A percentile compares a stretch with the other conserved stretches of the same genome.
Evolutionary conservation across 2,113 vertebrate species (phyloP).

Genomic region (Cryptoleucopteryx plumbea): DNA sequence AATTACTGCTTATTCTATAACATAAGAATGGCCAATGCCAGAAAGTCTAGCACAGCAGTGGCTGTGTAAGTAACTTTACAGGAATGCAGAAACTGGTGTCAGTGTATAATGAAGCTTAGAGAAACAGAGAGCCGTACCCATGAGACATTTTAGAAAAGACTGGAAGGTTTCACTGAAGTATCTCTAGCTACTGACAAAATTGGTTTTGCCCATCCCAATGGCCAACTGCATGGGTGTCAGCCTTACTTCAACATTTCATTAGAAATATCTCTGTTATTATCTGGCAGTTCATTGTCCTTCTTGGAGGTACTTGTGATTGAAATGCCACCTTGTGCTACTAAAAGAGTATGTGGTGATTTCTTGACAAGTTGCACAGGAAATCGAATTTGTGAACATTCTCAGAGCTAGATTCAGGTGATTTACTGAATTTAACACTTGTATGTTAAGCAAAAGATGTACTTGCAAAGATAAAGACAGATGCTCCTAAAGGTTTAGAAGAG

Average conservation of each 20-base stretch:
- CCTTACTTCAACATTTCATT: neutral
- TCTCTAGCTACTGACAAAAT: neutral
- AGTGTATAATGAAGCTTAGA: neutral
- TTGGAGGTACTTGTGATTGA: neutral
- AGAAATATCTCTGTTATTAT: neutral
- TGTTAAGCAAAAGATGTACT: neutral
- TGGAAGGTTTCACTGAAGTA: neutral
- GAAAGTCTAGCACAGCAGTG: neutral
- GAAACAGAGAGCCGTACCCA: neutral
- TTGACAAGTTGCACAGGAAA: neutral
- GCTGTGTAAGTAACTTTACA: neutral
- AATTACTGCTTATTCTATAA: neutral
- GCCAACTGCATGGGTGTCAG: neutral
- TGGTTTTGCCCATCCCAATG: neutral
- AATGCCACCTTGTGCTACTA: neutral
- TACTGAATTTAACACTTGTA: neutral
- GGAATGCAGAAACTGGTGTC: neutral
- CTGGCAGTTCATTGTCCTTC: neutral
- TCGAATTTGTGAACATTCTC: neutral
- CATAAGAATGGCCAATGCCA: neutral
- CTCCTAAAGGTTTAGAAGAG: neutral
- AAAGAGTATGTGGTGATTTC: neutral
- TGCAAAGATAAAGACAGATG: neutral
- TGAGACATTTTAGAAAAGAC: neutral
- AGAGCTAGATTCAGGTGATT: neutral